phyloP scores from a whole-genome alignment of 2,888 invertebrate species.

The Drosophila meridionalis region DNA sequence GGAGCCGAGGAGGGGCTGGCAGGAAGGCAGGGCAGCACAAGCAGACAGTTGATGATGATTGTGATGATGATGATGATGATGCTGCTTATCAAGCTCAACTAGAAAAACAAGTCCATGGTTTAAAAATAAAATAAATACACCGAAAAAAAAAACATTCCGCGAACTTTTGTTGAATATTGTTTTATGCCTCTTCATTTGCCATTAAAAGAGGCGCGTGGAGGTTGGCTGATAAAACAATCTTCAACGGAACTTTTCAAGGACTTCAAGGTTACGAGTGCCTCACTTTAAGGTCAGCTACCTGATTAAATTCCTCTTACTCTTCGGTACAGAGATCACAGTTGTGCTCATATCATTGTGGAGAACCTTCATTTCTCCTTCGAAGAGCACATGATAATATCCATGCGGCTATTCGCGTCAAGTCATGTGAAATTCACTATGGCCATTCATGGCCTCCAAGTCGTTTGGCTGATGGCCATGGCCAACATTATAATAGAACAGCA shows the following conservation, averaged over 20 bases:
- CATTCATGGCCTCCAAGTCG: slow-evolving; percentile 60
- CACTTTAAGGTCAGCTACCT: not conserved
- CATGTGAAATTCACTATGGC: slow-evolving; percentile 58
- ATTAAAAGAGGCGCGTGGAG: slow-evolving; percentile 43
- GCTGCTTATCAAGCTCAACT: slow-evolving; percentile 73
- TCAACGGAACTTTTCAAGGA: slow-evolving; percentile 7
- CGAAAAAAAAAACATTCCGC: slow-evolving; percentile 44
- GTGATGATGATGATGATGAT: slow-evolving; percentile 42
- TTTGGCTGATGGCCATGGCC: slow-evolving; percentile 59
- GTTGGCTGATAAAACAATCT: slow-evolving; percentile 10
- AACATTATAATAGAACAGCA: slow-evolving; percentile 34
- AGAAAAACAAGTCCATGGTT: slow-evolving; percentile 75
- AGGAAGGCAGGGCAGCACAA: slow-evolving; percentile 21
- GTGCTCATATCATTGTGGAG: slow-evolving; percentile 4
- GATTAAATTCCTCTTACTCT: not conserved
- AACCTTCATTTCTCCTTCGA: slow-evolving; percentile 76
- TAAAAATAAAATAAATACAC: slow-evolving; percentile 72
- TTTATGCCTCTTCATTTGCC: slow-evolving; percentile 21
- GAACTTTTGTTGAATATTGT: slow-evolving; percentile 17
- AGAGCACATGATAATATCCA: slow-evolving; percentile 57
- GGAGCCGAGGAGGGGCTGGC: slow-evolving; percentile 8
- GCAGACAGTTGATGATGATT: slow-evolving; percentile 35
- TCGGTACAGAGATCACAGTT: not conserved
- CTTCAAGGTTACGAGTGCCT: slow-evolving; percentile 9
- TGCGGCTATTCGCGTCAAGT: slow-evolving; percentile 58